A percentile compares a stretch with the other conserved stretches of the same genome.
These are phyloP conservation scores for Phymastichus coffea DNA, from an alignment of 1,140 invertebrate genomes.

Conservation along the genomic window DNA sequence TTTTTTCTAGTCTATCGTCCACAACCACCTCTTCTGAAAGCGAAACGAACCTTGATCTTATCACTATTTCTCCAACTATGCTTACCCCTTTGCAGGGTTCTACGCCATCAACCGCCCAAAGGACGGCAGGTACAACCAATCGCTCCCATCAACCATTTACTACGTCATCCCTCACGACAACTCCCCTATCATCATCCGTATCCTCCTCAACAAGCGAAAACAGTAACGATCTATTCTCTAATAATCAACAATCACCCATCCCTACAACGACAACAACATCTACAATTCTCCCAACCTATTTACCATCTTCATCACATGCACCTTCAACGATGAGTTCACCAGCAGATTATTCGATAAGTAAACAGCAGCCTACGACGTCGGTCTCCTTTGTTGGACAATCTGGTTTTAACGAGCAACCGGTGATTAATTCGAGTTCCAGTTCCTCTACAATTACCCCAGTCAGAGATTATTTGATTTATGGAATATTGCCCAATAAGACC, in stretches of 20 bases:
- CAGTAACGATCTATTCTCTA: background rate
- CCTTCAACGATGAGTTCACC: background rate
- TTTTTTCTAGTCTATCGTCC: conserved; percentile 26
- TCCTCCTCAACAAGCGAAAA: conserved; percentile 6
- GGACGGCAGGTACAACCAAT: conserved; percentile 48
- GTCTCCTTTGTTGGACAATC: conserved; percentile 47
- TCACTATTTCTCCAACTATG: conserved; percentile 45
- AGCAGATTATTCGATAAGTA: conserved; percentile 29
- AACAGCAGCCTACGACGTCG: conserved; percentile 12
- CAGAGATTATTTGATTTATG: conserved; percentile 70
- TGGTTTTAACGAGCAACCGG: conserved; percentile 40
- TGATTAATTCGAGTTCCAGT: conserved; percentile 46
- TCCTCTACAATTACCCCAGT: conserved; percentile 55
- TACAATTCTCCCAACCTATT: too few species aligned
- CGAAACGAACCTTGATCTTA: conserved; percentile 29
- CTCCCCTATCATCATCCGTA: conserved; percentile 26
- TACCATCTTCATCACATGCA: background rate
- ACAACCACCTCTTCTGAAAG: conserved; percentile 23
- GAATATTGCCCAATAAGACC: conserved; percentile 72
- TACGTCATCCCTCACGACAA: background rate
- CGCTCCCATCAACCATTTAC: conserved; percentile 31
- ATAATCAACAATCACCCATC: background rate
- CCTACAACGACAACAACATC: background rate
- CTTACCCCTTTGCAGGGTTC: conserved; percentile 54
- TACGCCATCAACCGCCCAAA: conserved; percentile 52